Evolutionary conservation across 2,888 invertebrate genomes (phyloP).

Genomic region (Stenodera caucasica): DNA sequence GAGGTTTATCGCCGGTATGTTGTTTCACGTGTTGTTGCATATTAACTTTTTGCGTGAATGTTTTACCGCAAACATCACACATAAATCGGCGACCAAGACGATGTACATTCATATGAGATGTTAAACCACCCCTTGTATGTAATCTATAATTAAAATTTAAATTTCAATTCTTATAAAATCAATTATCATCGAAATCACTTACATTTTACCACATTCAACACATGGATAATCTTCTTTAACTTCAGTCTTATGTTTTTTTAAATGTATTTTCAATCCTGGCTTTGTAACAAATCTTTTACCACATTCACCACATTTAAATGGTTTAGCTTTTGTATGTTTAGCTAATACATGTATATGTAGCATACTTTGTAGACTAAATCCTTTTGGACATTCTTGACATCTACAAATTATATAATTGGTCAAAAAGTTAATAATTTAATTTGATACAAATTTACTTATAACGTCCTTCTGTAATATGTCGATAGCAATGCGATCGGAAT

Average conservation of each 20-base stretch:
- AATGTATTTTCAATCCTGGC: constrained; percentile 57
- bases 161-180: too few species aligned
- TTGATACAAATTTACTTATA: constrained; percentile 55
- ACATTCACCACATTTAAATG: constrained; percentile 55
- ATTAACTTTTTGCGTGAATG: constrained; percentile 60
- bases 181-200: constrained; percentile 35
- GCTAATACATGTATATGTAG: constrained; percentile 60
- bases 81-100: constrained; percentile 53
- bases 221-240: constrained; percentile 54
- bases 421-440: not conserved
- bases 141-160: too few species aligned
- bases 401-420: constrained; percentile 46
- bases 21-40: constrained; percentile 57
- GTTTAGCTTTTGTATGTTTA: constrained; percentile 57
- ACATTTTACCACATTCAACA: constrained; percentile 55
- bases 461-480: constrained; percentile 61
- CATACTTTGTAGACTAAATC: constrained; percentile 60
- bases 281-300: constrained; percentile 56
- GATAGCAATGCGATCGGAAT: constrained; percentile 62
- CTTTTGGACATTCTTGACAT: constrained; percentile 60
- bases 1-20: constrained; percentile 57
- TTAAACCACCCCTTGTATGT: constrained; percentile 54
- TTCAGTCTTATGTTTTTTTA: constrained; percentile 55
- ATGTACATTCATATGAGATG: constrained; percentile 56
- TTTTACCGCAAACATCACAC: constrained; percentile 63